phyloP scores from a whole-genome alignment of 2,113 vertebrate genomes.

The Perca schrenkii region DNA sequence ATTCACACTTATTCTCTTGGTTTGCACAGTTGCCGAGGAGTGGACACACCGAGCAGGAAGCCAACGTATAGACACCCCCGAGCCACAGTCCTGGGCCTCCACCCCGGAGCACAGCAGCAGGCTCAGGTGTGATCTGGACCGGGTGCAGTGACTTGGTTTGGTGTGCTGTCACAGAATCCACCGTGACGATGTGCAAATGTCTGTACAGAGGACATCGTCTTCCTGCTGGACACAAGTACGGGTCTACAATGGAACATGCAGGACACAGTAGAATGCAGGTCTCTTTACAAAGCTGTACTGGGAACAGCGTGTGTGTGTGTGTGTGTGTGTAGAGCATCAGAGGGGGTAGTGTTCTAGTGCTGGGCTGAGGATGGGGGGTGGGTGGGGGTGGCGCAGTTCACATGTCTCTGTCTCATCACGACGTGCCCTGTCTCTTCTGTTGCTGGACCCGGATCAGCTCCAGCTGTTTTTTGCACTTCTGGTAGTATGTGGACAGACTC shows the following conservation, averaged over 20 bases:
- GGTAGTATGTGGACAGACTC: constrained; percentile 98
- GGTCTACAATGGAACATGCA: constrained; percentile 65
- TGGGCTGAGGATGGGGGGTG: constrained; percentile 68
- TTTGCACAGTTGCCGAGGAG: constrained; percentile 68
- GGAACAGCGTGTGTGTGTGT: constrained; percentile 37
- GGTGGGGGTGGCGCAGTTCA: constrained; percentile 33
- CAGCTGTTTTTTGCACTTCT: constrained; percentile 99
- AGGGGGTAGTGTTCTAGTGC: constrained; percentile 74
- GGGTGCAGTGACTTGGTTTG: constrained; percentile 58
- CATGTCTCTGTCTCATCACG: constrained; percentile 85
- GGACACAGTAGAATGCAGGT: constrained; percentile 66
- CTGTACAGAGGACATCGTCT: constrained; percentile 42
- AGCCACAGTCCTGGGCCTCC: neutral
- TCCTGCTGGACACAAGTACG: constrained; percentile 32
- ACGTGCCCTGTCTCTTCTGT: constrained; percentile 98
- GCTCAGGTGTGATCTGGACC: neutral
- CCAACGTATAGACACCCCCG: constrained; percentile 19
- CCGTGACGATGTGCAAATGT: constrained; percentile 68
- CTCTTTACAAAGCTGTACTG: constrained; percentile 53
- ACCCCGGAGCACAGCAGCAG: neutral
- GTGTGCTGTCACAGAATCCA: constrained; percentile 57
- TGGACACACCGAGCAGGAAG: constrained; percentile 40
- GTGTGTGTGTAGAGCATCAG: constrained; percentile 45
- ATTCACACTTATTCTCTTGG: constrained; percentile 37
- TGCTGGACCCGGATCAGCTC: constrained; percentile 98